Conservation (phyloP, 2,113 vertebrate species). For the Oncorhynchus nerka region DNA sequence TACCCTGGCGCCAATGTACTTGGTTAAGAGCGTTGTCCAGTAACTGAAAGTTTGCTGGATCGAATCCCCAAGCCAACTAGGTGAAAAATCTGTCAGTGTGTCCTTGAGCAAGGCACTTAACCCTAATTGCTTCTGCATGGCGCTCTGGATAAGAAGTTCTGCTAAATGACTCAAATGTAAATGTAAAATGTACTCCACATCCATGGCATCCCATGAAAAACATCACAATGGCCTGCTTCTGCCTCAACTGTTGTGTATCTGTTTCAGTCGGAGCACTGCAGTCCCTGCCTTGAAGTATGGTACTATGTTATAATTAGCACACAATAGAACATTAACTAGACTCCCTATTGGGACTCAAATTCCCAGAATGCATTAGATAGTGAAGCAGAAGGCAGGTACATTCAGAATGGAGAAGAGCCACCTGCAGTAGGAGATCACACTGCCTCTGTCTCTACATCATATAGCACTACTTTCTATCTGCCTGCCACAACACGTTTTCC, state of each 20-base stretch:
- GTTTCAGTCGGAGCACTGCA: too few relatives aligned
- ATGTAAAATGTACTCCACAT: background rate
- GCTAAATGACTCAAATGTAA: too few relatives aligned
- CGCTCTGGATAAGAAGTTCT: too few relatives aligned
- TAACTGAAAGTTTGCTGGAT: too few relatives aligned
- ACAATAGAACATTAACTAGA: conserved; percentile 16
- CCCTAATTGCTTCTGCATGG: too few relatives aligned
- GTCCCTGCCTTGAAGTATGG: too few relatives aligned
- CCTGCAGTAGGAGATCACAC: conserved; percentile 45
- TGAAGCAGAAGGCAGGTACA: background rate
- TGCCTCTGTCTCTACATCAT: conserved; percentile 55
- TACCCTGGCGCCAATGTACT: too few relatives aligned
- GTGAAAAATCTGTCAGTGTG: too few relatives aligned
- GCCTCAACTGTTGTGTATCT: too few relatives aligned
- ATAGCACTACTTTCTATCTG: conserved; percentile 54
- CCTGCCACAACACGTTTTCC: conserved; percentile 34
- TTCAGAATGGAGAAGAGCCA: conserved; percentile 9
- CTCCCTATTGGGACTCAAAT: conserved; percentile 4
- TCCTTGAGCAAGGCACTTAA: too few relatives aligned
- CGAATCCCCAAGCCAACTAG: too few relatives aligned
- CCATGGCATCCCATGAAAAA: conserved; percentile 14
- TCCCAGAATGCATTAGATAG: background rate
- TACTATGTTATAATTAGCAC: conserved; percentile 17
- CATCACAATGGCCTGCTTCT: conserved; percentile 4
- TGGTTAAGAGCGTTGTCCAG: background rate